Conservation (phyloP, 2,113 vertebrate species). For the Nestor notabilis region DNA sequence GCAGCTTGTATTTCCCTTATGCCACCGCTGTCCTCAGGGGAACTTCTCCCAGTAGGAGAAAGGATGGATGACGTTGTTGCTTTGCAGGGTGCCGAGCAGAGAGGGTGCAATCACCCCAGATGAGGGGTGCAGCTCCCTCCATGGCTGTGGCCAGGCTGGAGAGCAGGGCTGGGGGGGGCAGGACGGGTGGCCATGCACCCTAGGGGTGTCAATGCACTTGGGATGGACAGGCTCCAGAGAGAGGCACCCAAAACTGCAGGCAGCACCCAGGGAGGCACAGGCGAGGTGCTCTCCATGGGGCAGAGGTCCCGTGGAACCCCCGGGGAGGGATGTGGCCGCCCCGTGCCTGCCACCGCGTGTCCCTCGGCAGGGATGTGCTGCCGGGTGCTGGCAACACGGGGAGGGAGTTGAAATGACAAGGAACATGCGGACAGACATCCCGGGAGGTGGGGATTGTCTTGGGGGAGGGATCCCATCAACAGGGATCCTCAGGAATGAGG, state of each 20-base stretch:
- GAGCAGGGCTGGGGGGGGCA: too few relatives aligned
- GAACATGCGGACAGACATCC: neutral
- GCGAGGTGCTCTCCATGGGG: neutral
- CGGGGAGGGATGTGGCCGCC: neutral
- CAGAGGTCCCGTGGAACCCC: neutral
- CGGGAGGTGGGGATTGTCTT: neutral
- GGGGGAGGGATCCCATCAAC: fast-evolving
- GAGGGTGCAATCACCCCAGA: neutral
- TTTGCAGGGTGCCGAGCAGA: neutral
- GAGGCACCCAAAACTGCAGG: neutral
- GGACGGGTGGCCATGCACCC: neutral
- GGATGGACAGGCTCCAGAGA: neutral
- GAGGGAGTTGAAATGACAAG: neutral
- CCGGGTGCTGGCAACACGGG: fast-evolving
- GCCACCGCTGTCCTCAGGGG: neutral
- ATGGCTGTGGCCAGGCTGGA: fast-evolving
- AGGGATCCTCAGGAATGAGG: fast-evolving
- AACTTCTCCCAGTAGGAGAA: neutral
- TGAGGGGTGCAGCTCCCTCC: neutral
- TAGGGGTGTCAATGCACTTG: neutral
- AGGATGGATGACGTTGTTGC: neutral
- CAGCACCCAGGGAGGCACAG: neutral
- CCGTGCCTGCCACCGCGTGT: neutral
- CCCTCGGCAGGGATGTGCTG: neutral
- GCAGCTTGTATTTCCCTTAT: fast-evolving